Percentiles rank a stretch among this genome's conserved stretches.
Evolutionary conservation across 2,797 vertebrate species (phyloP).

Genomic region (Dallia pectoralis): DNA sequence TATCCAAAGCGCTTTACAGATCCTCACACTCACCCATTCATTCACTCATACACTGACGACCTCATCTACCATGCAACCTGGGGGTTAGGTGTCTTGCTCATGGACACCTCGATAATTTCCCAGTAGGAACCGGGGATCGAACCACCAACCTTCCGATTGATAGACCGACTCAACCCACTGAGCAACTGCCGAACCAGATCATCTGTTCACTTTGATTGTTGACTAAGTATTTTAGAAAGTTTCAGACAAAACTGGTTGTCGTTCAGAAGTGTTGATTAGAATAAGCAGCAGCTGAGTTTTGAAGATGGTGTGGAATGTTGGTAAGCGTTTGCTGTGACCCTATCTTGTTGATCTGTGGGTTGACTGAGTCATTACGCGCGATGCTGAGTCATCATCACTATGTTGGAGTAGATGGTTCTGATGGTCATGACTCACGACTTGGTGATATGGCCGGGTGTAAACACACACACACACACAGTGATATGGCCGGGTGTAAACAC

Average conservation of each 20-base stretch:
- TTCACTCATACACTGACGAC: too few relatives aligned
- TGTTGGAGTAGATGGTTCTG: constrained; percentile 28
- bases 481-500: too few relatives aligned
- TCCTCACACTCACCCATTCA: too few relatives aligned
- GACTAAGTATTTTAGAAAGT: constrained; percentile 40
- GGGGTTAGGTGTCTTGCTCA: too few relatives aligned
- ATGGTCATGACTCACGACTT: constrained; percentile 66
- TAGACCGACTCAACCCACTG: too few relatives aligned
- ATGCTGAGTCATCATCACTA: constrained; percentile 61
- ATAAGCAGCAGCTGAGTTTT: constrained; percentile 51
- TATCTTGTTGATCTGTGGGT: constrained; percentile 58
- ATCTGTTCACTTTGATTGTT: constrained; percentile 28
- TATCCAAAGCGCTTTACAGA: too few relatives aligned
- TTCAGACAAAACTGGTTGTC: constrained; percentile 22
- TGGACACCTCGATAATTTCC: too few relatives aligned
- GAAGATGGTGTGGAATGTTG: constrained; percentile 41
- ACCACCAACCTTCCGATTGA: too few relatives aligned
- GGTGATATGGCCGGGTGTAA: constrained; percentile 1
- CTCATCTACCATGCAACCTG: too few relatives aligned
- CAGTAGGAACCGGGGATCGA: too few relatives aligned
- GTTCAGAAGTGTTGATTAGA: constrained; percentile 46
- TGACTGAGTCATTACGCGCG: constrained; percentile 48
- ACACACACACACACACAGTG: constrained; percentile 7
- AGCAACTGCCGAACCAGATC: too few relatives aligned
- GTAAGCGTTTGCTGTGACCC: constrained; percentile 52